Base-by-base conservation (phyloP, 2,888 invertebrate species). In the Cheilosia grossa region DNA sequence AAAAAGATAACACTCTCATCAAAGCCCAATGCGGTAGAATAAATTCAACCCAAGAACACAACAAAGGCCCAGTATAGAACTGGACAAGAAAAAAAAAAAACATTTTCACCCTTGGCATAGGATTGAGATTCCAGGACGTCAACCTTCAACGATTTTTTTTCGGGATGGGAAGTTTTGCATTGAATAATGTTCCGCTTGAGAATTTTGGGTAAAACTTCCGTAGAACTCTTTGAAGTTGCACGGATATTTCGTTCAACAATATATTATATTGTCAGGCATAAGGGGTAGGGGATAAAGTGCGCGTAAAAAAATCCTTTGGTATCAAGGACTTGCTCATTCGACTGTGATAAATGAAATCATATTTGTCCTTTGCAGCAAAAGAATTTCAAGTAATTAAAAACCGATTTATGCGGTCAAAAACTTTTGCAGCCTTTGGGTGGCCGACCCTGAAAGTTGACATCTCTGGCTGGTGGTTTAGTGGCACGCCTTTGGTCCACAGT, bases 321-420 rank as follows among this genome's bases (percentile, higher is more conserved):
- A 51, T 58, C 66, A 79, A 80, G 73, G 54, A 61, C 67, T 40
- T 33, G 66, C 72, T 67, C 59, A 56, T 59, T 82, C 56, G 70
- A 47, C 54, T 82, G 24, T 61, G 72, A 63, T 69, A 67, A 67
- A 69, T 77, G 61, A 80, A 59, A 83, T 74, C 73, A 74, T 64
- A 53, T 58, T 74, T 69, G 74, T 83, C 4, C 54, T 51, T 24
- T 42, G 15, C 27, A 30, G 53, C 53, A 66, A 66, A 64, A 73
- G 61, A 67, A 53, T 59, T 47, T 27, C 49, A 64, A 58, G 69
- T 64, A 80, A 83, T 83, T 79, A 83, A 83, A 83, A 80, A 83
- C 51, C 80, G 63, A 83, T 83, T 83, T 83, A 74, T 80, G 74
- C 67, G 69, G 69, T 80, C 40, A 58, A 70, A 79, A 82, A 79